These are phyloP conservation scores for Germaria angustata DNA, from an alignment of 2,888 invertebrate species.

Conservation along the genomic window DNA sequence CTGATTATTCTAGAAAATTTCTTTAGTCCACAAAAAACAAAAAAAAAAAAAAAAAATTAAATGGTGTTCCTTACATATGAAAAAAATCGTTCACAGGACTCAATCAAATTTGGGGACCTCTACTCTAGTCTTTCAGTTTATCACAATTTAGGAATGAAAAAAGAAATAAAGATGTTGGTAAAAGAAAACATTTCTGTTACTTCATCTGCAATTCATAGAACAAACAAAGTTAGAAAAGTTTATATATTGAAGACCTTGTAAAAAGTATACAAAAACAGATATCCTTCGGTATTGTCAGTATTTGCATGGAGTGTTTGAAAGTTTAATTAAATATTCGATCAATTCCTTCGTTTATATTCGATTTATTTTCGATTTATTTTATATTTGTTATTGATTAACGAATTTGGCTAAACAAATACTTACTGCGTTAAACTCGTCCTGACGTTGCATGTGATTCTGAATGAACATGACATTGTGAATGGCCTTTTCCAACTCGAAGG, in stretches of 20 bases:
- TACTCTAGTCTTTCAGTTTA: background rate
- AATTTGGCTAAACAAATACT: conserved; percentile 74
- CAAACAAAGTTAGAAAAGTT: background rate
- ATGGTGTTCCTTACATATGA: too few species aligned
- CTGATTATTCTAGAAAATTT: too few species aligned
- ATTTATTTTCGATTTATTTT: background rate
- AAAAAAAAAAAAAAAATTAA: too few species aligned
- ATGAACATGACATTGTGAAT: conserved; percentile 97
- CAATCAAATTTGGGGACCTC: background rate
- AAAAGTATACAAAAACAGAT: too few species aligned
- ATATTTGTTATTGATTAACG: background rate
- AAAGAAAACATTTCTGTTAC: background rate
- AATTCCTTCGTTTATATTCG: conserved; percentile 47
- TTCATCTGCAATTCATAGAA: background rate
- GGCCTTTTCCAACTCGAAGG: conserved; percentile 95
- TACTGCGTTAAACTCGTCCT: conserved; percentile 96
- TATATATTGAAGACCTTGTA: too few species aligned
- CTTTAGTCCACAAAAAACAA: too few species aligned
- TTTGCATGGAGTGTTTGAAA: conserved; percentile 60
- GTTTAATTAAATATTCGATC: conserved; percentile 77
- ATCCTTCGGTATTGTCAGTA: background rate
- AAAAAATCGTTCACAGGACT: too few species aligned
- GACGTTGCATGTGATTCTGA: conserved; percentile 95
- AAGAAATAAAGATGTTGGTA: too few species aligned
- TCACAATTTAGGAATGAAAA: background rate